These are phyloP conservation scores for Crotalus adamanteus DNA, from an alignment of 2,797 vertebrate genomes.

Conservation along the genomic window DNA sequence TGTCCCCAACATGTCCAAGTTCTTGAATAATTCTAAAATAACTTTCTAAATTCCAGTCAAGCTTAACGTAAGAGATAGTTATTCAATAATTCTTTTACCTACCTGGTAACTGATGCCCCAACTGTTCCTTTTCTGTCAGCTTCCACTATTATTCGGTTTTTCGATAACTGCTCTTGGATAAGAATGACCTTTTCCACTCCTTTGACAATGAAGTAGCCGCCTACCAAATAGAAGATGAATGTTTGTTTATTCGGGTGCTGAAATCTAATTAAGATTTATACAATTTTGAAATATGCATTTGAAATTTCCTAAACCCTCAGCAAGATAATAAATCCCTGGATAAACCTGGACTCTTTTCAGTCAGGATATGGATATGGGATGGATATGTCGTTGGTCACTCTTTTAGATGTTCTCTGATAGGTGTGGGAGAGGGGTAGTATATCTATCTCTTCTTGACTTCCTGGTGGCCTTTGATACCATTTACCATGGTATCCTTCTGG, in stretches of 20 bases:
- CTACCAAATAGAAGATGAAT: constrained; percentile 66
- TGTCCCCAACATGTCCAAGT: not conserved
- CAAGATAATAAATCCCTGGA: not conserved
- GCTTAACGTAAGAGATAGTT: not conserved
- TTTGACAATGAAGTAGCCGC: constrained; percentile 98
- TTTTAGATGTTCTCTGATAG: not conserved
- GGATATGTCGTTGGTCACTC: not conserved
- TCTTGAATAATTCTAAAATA: not conserved
- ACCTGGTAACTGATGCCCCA: constrained; percentile 98
- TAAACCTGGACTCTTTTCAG: not conserved
- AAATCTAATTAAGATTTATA: not conserved
- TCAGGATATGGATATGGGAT: not conserved
- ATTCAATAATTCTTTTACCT: constrained; percentile 73
- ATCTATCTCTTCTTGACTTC: not conserved
- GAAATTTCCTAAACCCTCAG: not conserved
- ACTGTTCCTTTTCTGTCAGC: constrained; percentile 94
- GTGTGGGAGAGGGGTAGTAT: not conserved
- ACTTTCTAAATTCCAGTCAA: not conserved
- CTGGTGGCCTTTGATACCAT: not conserved
- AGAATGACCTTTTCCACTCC: constrained; percentile 98
- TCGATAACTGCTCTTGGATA: constrained; percentile 97
- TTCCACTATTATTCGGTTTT: constrained; percentile 98
- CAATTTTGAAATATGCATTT: not conserved
- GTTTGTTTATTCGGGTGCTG: not conserved
- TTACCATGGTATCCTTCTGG: not conserved